Conservation (phyloP, 1,140 invertebrate genomes). For the Drosophila sp. region DNA sequence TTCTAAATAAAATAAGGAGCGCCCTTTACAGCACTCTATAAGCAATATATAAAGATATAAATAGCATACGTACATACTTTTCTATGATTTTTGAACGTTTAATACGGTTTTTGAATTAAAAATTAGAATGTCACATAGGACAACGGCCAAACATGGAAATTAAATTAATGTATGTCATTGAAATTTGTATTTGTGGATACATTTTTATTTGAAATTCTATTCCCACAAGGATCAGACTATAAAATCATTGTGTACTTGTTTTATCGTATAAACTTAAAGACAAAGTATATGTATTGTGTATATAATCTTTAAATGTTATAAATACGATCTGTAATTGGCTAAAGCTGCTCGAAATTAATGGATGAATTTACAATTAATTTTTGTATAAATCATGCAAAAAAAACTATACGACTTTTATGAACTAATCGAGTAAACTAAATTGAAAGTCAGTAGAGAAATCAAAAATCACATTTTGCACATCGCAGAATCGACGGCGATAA, state of each 20-base stretch:
- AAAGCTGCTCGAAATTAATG: conserved; percentile 45
- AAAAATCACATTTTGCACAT: conserved; percentile 43
- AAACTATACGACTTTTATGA: conserved; percentile 52
- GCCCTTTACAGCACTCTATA: conserved; percentile 62
- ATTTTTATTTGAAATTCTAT: conserved; percentile 77
- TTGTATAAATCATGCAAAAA: conserved; percentile 50
- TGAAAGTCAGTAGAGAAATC: conserved; percentile 38
- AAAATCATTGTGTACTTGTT: conserved; percentile 66
- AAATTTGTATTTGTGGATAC: conserved; percentile 43
- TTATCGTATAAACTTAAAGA: conserved; percentile 50
- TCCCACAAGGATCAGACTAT: conserved; percentile 77
- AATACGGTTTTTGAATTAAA: background rate
- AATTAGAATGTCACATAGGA: too few species aligned
- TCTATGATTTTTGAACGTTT: background rate
- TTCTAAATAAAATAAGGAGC: conserved; percentile 34
- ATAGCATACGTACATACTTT: conserved; percentile 7
- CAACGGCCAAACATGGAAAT: background rate
- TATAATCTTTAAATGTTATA: conserved; percentile 54
- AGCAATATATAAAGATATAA: conserved; percentile 47
- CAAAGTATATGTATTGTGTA: conserved; percentile 33
- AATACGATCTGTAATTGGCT: conserved; percentile 69
- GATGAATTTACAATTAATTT: conserved; percentile 54
- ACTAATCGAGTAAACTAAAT: conserved; percentile 47
- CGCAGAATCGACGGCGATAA: conserved; percentile 32
- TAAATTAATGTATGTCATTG: conserved; percentile 14